These are phyloP conservation scores for Ferrisia virgata DNA, from an alignment of 2,888 invertebrate genomes.

Conservation along the genomic window DNA sequence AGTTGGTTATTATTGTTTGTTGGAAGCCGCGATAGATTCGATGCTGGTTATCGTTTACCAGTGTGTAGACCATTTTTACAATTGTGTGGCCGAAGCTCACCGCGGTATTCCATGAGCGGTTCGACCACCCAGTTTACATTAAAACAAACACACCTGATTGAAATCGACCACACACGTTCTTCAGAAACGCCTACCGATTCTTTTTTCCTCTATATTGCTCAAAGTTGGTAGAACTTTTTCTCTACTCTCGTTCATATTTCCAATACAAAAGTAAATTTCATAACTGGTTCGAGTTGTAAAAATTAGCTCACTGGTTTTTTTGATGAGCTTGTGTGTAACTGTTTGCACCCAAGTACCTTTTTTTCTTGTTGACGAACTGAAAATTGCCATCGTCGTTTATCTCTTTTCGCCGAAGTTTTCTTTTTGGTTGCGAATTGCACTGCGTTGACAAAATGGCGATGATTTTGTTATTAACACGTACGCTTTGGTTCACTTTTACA, in stretches of 20 bases:
- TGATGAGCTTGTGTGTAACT: not conserved
- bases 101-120: slow-evolving; percentile 43
- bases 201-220: slow-evolving; percentile 23
- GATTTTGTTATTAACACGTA: not conserved
- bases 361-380: not conserved
- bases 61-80: slow-evolving; percentile 40
- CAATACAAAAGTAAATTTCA: not conserved
- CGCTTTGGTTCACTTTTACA: not conserved
- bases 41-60: slow-evolving; percentile 44
- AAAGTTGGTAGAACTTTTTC: slow-evolving; percentile 16
- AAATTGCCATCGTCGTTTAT: not conserved
- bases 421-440: not conserved
- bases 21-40: slow-evolving; percentile 45
- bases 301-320: not conserved
- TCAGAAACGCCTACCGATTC: slow-evolving; percentile 45
- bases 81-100: slow-evolving; percentile 45
- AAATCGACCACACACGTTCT: slow-evolving; percentile 45
- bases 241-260: not conserved
- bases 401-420: not conserved
- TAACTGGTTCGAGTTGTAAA: slow-evolving; percentile 2
- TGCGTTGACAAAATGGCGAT: not conserved
- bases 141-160: slow-evolving; percentile 46
- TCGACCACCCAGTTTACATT: slow-evolving; percentile 45
- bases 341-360: not conserved
- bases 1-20: slow-evolving; percentile 44